Conservation (phyloP, 2,113 vertebrate species). For the Siniperca knerii region DNA sequence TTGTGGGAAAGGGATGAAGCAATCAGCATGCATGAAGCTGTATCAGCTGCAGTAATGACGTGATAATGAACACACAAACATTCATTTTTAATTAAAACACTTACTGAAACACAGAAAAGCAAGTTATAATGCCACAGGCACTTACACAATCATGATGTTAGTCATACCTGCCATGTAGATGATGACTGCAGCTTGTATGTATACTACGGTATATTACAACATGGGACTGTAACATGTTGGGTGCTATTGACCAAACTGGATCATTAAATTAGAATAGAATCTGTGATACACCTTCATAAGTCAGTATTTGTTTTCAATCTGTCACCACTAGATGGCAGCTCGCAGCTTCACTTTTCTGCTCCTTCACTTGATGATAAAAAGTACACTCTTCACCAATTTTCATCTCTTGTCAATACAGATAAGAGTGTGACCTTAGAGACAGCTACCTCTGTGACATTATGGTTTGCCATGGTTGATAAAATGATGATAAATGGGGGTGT, state of each 20-base stretch:
- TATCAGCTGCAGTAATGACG: conserved; percentile 45
- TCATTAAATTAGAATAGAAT: conserved; percentile 7
- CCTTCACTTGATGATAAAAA: neutral
- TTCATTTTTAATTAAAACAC: conserved; percentile 38
- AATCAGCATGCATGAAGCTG: conserved; percentile 61
- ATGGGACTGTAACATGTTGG: neutral
- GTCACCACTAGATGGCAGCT: conserved; percentile 76
- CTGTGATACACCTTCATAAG: neutral
- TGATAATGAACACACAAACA: conserved; percentile 61
- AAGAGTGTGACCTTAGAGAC: conserved; percentile 21
- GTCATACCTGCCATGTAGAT: conserved; percentile 32
- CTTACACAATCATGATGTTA: conserved; percentile 12
- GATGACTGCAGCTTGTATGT: conserved; percentile 21
- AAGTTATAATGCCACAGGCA: conserved; percentile 79
- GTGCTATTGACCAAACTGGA: neutral
- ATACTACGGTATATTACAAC: neutral
- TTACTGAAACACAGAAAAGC: conserved; percentile 62
- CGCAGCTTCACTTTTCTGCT: neutral
- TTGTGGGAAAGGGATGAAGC: conserved; percentile 54
- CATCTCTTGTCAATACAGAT: conserved; percentile 28
- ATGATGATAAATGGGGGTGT: conserved; percentile 52
- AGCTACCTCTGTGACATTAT: conserved; percentile 79
- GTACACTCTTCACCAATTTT: neutral
- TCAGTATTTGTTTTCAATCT: neutral
- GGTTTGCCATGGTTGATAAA: conserved; percentile 69